phyloP scores from a whole-genome alignment of 2,888 invertebrate species.

The Eumacrocentrus americanus region DNA sequence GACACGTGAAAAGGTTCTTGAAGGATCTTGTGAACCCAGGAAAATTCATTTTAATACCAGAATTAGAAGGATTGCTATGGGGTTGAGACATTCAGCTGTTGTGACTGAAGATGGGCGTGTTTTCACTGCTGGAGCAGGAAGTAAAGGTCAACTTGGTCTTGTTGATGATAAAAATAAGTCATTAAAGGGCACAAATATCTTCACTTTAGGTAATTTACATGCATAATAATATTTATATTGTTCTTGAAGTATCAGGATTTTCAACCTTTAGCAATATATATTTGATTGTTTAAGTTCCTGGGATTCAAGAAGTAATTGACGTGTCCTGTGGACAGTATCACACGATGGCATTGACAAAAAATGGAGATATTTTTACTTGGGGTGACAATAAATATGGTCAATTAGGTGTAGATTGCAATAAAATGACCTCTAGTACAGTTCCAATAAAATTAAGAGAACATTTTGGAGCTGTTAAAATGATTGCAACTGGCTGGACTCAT shows the following conservation, averaged over 20 bases:
- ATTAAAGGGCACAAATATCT: conserved; percentile 59
- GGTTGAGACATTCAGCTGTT: conserved; percentile 72
- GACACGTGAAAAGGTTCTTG: background rate
- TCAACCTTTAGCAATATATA: background rate
- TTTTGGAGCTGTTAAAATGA: conserved; percentile 60
- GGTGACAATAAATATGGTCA: conserved; percentile 88
- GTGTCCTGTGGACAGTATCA: conserved; percentile 85
- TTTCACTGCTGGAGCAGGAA: conserved; percentile 71
- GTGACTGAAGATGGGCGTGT: conserved; percentile 69
- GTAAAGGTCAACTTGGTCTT: conserved; percentile 73
- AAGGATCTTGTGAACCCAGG: conserved; percentile 47
- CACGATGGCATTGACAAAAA: conserved; percentile 67
- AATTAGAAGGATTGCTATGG: conserved; percentile 70
- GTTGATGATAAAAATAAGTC: conserved; percentile 55
- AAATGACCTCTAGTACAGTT: conserved; percentile 57
- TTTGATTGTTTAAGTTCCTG: conserved; percentile 59
- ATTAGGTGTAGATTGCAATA: conserved; percentile 66
- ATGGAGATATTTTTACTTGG: conserved; percentile 73
- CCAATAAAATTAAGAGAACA: conserved; percentile 63
- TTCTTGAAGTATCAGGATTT: background rate
- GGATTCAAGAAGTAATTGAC: conserved; percentile 66
- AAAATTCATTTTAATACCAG: conserved; percentile 62
- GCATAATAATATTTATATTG: conserved; percentile 10
- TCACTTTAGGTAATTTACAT: conserved; percentile 41
- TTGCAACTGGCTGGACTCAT: conserved; percentile 82